Evolutionary conservation across 2,888 invertebrate genomes (phyloP), one percentile per base, ranked within the genome.

Genomic region (Epiblema foenella): DNA sequence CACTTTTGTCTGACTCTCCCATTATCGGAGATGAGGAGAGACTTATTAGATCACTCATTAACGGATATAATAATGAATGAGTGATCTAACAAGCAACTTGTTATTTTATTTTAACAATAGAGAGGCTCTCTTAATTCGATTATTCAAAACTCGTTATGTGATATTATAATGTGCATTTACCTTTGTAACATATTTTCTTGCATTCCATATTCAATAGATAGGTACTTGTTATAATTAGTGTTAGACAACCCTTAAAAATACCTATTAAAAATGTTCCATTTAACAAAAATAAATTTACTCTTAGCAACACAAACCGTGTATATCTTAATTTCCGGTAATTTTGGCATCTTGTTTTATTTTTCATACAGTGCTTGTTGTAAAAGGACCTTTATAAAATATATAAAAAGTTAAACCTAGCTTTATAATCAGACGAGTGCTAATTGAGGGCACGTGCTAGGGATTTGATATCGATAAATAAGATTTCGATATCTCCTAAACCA

Each of bases 161-260:
- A 65, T 66, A 66, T 57, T 18, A 24, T 57, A 15, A 46, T 33
- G 17, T 56, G 57, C 42, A 65, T 65, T 57, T 66, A 51, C 20
- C 29, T 63, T 24, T 10, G 42, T 63, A 63, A 42, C 18, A 15
- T 3, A 18, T 15, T 51, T 29, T 33, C 11, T 66, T 57, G 33
- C 65, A 56, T 66, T 66, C 65, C 64, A 52, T 24, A 54, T n/a
- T 64, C 20, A 39, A 20, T 20, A n/a, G 18, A 33, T n/a, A 29
- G 24, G 24, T 24, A 24, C 24, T 24, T 24, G 15, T 24, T 39
- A 12, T 62, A 24, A 18, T 54, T 54, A 54, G 46, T n/a, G 46
- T n/a, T 7, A n/a, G 12, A 8, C 7, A 46, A n/a, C 46, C 5
- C 5, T 46, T 5, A n/a, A 46, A 46, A 33, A 0, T 24, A 1